These are phyloP conservation scores for Mesoclemmys tuberculata DNA, from an alignment of 2,113 vertebrate genomes.

Conservation along the genomic window DNA sequence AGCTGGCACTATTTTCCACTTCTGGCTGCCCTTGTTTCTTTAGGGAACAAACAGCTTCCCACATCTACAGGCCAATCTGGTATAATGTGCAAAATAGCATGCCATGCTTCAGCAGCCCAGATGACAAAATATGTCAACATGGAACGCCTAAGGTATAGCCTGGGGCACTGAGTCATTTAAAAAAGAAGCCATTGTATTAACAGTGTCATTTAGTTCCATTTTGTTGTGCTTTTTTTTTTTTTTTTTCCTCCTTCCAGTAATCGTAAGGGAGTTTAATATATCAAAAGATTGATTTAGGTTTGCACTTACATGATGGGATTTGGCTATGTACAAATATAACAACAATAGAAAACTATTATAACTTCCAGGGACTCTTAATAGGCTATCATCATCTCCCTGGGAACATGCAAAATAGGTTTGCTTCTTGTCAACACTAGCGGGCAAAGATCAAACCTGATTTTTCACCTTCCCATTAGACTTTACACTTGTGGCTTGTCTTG, in stretches of 20 bases:
- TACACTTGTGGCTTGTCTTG: neutral
- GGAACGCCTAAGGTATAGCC: neutral
- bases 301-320: neutral
- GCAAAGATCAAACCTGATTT: neutral
- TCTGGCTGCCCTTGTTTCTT: slow-evolving; percentile 59
- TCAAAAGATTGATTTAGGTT: neutral
- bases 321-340: neutral
- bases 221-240: neutral
- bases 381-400: neutral
- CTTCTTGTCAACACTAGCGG: neutral
- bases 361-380: slow-evolving; percentile 1
- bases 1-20: slow-evolving; percentile 60
- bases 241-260: neutral
- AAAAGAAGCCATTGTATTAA: neutral
- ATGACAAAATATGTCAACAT: neutral
- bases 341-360: neutral
- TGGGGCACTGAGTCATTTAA: neutral
- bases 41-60: slow-evolving; percentile 51
- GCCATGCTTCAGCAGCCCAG: slow-evolving; percentile 8
- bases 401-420: neutral
- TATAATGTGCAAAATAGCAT: slow-evolving; percentile 19
- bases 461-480: neutral
- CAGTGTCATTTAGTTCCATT: neutral
- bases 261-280: slow-evolving; percentile 8
- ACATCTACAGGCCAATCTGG: slow-evolving; percentile 30